phyloP scores from a whole-genome alignment of 2,113 vertebrate genomes.

The Tachysurus vachellii region DNA sequence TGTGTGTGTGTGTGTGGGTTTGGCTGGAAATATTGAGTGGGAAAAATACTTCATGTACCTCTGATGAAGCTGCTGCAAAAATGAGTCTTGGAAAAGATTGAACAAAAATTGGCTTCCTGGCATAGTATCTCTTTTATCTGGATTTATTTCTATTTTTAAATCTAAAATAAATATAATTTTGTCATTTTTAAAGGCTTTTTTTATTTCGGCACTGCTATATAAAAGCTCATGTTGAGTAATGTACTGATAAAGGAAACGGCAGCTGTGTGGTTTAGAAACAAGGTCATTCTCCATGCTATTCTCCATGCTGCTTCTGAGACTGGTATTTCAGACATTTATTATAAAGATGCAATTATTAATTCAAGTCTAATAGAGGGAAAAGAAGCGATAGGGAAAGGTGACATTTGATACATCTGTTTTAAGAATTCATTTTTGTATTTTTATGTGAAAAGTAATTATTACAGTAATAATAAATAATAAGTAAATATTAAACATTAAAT shows the following conservation, averaged over 20 bases:
- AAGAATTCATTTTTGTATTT: constrained; percentile 44
- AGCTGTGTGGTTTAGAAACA: too few relatives aligned
- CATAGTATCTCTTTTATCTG: constrained; percentile 61
- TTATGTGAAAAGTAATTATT: not conserved
- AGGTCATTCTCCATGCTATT: too few relatives aligned
- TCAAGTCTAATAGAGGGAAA: not conserved
- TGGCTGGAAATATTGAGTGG: constrained; percentile 87
- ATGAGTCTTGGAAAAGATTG: constrained; percentile 79
- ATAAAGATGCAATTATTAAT: too few relatives aligned
- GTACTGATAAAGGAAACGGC: too few relatives aligned
- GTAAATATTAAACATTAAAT: too few relatives aligned
- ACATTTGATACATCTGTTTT: not conserved
- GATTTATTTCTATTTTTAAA: not conserved
- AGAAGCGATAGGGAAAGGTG: not conserved
- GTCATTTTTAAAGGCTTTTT: constrained; percentile 53
- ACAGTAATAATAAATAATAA: too few relatives aligned
- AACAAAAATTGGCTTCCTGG: constrained; percentile 91
- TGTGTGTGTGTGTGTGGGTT: constrained; percentile 50
- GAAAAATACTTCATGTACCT: constrained; percentile 81
- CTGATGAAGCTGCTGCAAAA: constrained; percentile 83
- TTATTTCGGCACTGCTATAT: not conserved
- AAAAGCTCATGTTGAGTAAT: not conserved
- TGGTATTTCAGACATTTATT: not conserved
- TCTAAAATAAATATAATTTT: constrained; percentile 46
- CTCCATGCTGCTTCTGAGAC: too few relatives aligned